A percentile compares a stretch with the other conserved stretches of the same genome.
phyloP scores from a whole-genome alignment of 2,113 vertebrate genomes.

The Apodemus speciosus region DNA sequence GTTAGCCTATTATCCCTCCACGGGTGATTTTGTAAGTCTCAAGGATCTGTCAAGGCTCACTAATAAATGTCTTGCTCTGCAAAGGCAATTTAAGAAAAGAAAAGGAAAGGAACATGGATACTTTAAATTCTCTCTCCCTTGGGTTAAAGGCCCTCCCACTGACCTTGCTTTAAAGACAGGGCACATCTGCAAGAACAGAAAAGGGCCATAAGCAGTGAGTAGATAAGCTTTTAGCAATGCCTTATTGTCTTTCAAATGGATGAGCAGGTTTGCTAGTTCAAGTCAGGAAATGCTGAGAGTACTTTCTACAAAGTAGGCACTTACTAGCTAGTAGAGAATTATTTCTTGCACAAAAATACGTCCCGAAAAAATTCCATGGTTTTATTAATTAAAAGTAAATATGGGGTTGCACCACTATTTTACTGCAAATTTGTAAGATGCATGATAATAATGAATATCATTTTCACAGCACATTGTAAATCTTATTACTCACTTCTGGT shows the following conservation, averaged over 20 bases:
- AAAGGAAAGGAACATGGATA: slow-evolving; percentile 70
- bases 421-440: slow-evolving; percentile 64
- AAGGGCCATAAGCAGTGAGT: background rate
- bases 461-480: slow-evolving; percentile 64
- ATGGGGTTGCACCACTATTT: slow-evolving; percentile 45
- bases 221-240: slow-evolving; percentile 67
- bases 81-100: slow-evolving; percentile 69
- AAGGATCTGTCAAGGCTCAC: slow-evolving; percentile 63
- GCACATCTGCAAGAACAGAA: slow-evolving; percentile 53
- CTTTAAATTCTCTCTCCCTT: slow-evolving; percentile 65
- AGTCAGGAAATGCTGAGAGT: slow-evolving; percentile 52
- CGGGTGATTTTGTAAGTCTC: slow-evolving; percentile 65
- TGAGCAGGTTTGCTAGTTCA: slow-evolving; percentile 57
- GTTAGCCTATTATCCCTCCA: slow-evolving; percentile 62
- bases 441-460: slow-evolving; percentile 54
- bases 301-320: slow-evolving; percentile 25
- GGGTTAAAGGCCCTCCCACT: slow-evolving; percentile 61
- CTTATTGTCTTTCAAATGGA: slow-evolving; percentile 66
- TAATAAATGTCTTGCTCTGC: slow-evolving; percentile 68
- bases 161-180: slow-evolving; percentile 70
- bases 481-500: slow-evolving; percentile 71
- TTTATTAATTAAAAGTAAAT: slow-evolving; percentile 75
- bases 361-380: background rate
- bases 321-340: slow-evolving; percentile 35
- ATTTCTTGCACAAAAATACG: slow-evolving; percentile 53